Conservation (phyloP, 2,888 invertebrate species). For the Baccha elongata region DNA sequence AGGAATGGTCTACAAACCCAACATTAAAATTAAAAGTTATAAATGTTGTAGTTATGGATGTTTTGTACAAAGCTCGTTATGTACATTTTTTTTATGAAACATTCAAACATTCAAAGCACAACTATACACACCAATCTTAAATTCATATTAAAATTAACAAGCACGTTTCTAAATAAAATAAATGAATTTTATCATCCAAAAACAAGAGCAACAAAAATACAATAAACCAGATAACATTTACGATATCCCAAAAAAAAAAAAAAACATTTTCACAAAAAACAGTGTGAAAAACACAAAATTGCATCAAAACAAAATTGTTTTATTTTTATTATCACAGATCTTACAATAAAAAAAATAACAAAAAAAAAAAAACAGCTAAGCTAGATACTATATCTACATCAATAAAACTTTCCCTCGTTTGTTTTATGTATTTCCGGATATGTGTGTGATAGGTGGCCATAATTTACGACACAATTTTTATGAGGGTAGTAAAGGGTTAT, state of each 20-base stretch:
- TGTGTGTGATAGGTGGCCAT: not conserved
- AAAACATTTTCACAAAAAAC: not conserved
- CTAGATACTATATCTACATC: not conserved
- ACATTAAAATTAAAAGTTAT: too few relatives aligned
- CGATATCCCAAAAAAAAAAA: not conserved
- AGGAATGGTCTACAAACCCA: too few relatives aligned
- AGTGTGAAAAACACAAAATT: slow-evolving; percentile 2
- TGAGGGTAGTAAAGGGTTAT: slow-evolving; percentile 17
- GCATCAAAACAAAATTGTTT: slow-evolving; percentile 1
- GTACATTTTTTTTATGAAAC: too few relatives aligned
- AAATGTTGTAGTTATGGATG: too few relatives aligned
- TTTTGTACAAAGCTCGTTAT: too few relatives aligned
- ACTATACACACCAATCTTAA: too few relatives aligned
- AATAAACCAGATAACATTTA: not conserved
- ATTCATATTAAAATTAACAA: too few relatives aligned
- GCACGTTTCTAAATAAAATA: too few relatives aligned
- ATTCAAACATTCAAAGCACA: too few relatives aligned
- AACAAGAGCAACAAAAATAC: not conserved
- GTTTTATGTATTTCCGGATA: slow-evolving; percentile 12
- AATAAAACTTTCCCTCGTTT: slow-evolving; percentile 1
- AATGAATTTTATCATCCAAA: not conserved
- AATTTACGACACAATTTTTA: slow-evolving; percentile 24
- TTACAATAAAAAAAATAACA: not conserved
- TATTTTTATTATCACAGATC: not conserved
- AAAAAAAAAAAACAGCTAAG: not conserved